Evolutionary conservation across 2,888 invertebrate genomes (phyloP), one percentile per base, ranked within the genome.

Genomic region (Slavum lentiscoides): DNA sequence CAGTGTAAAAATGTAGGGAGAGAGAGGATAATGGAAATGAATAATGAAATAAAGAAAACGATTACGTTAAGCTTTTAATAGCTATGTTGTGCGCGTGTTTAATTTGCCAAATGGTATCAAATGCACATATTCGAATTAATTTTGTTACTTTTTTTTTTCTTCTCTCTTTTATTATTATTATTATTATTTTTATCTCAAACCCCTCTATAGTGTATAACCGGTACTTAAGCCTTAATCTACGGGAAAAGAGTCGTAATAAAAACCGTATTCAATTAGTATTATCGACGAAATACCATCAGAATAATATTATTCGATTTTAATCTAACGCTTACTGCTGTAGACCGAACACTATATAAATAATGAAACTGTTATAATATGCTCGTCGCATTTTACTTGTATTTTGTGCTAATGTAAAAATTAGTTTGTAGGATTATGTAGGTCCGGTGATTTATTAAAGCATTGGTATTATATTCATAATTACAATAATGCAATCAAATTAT

Each of bases 81-180:
- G 80, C 80, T 72, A 43, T 80, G 72, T 70, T 59, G 70, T 30
- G 70, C 64, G 69, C 70, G 62, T 80, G 70, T 80, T 80, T 80
- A 80, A 80, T 80, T 80, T 80, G 72, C 80, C 70, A 80, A 80
- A 80, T 80, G 80, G 80, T 66, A 80, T 72, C 58, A 72, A 80
- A 80, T 43, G 80, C 80, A 80, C 70, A 80, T 80, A 80, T 80
- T 72, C 80, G 70, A 80, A 80, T 80, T 64, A 64, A 80, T 80
- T 62, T 70, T 23, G 53, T 62, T 77, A 19, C 30, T 21, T 43
- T 55, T 75, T 58, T 23, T 59, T 43, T 37, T 72, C 21, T 72
- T 6, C 9, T 9, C 6, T 6, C 6, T 6, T 43, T 1, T 62
- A 62, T 39, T 30, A 55, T 77, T 13, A 13, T 37, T 43, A 37